Base-by-base conservation (phyloP, 2,888 invertebrate genomes). In the Isoperla grammatica region DNA sequence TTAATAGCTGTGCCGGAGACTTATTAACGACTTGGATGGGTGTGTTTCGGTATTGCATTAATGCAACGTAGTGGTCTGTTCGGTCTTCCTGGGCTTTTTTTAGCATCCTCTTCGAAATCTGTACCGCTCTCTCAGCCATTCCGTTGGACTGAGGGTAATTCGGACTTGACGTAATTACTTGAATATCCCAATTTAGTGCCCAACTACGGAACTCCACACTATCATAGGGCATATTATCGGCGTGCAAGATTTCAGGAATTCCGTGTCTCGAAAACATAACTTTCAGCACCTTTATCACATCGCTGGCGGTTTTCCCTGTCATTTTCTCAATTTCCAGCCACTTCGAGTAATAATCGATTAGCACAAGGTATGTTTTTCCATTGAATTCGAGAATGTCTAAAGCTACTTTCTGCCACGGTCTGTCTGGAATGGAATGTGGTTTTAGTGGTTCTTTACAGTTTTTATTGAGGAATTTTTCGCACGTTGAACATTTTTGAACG, bases 321-420 rank as follows among this genome's bases (percentile, higher is more conserved):
- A 29, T 4, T 6, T 29, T 4, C 8, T 29, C 29, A 6, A 29
- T 8, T 8, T 29, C 29, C 29, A 29, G 8, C 29, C 29, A 29
- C 29, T 29, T 29, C 29, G 29, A 29, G 29, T 29, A 29, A 29
- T 29, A 29, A 8, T 29, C 29, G 8, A 29, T 29, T 29, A 29
- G 5, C 8, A 29, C 29, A 6, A 29, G 8, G 8, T 29, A 29
- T 29, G 29, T 6, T 29, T 29, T 29, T 6, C 29, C 29, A 4
- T 29, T 29, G 8, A 29, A 29, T 29, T 29, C 29, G 5, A 29
- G 29, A 29, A 29, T 29, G 29, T 29, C 71, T 50, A 67, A 63
- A 22, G 61, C 68, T 37, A 72, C 57, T 59, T 69, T 69, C 40
- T 67, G 48, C 61, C 67, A 73, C 5, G 67, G 67, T 20, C 65